phyloP scores from a whole-genome alignment of 2,113 vertebrate species.

The Ceuthmochares aereus region DNA sequence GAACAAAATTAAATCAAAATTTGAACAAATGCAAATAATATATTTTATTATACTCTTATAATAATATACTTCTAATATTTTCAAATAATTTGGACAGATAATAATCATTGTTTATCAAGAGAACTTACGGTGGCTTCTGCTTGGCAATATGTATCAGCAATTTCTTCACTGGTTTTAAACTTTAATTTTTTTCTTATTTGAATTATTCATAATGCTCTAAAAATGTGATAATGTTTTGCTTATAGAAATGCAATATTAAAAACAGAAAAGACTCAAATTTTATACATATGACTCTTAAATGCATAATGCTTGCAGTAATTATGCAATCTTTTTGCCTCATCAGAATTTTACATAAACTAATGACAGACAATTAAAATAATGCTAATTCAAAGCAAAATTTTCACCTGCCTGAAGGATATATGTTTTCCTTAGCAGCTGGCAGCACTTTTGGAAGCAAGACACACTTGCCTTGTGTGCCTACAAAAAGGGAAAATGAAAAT shows the following conservation, averaged over 20 bases:
- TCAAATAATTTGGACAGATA: background rate
- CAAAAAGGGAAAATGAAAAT: background rate
- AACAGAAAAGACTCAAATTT: background rate
- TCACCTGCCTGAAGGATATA: background rate
- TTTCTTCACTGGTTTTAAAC: background rate
- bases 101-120: background rate
- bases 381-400: background rate
- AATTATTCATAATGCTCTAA: background rate
- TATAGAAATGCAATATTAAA: background rate
- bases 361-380: background rate
- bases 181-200: background rate
- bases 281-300: background rate
- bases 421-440: background rate
- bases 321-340: rapidly evolving
- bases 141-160: background rate
- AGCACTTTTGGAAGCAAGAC: background rate
- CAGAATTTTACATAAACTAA: background rate
- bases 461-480: background rate
- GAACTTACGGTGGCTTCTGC: background rate
- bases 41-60: background rate
- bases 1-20: background rate
- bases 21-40: background rate
- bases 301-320: background rate
- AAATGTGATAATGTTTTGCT: background rate
- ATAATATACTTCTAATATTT: background rate